Conservation (phyloP, 2,113 vertebrate species). For the Stegostoma tigrinum region DNA sequence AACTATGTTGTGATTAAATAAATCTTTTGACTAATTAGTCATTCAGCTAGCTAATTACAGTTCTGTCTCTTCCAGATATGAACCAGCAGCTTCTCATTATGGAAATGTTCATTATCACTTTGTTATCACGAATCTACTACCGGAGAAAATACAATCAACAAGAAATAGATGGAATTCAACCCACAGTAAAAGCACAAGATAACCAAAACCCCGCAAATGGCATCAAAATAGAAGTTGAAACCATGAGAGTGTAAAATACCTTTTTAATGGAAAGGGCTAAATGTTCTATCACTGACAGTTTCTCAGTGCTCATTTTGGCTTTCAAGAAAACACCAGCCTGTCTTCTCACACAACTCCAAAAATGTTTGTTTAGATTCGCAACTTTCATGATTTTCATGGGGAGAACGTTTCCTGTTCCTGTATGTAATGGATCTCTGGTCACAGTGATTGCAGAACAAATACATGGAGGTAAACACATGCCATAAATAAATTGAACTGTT, state of each 20-base stretch:
- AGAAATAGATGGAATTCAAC: constrained; percentile 39
- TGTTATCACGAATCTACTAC: constrained; percentile 65
- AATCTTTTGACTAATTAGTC: not conserved
- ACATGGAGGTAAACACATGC: not conserved
- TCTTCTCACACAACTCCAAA: not conserved
- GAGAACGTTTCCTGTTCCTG: not conserved
- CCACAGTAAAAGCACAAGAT: constrained; percentile 45
- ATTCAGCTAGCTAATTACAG: not conserved
- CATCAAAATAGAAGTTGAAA: constrained; percentile 42
- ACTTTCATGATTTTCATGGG: not conserved
- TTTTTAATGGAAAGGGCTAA: not conserved
- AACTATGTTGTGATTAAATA: not conserved
- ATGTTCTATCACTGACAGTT: not conserved
- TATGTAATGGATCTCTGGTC: not conserved
- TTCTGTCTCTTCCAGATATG: constrained; percentile 54
- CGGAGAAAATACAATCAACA: constrained; percentile 59
- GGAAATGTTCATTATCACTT: constrained; percentile 78
- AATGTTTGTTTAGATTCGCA: not conserved
- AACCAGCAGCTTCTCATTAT: constrained; percentile 72
- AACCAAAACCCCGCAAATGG: constrained; percentile 45
- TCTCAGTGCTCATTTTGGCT: not conserved
- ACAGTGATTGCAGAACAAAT: not conserved
- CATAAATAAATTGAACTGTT: not conserved
- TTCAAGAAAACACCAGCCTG: not conserved
- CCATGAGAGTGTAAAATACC: constrained; percentile 40